phyloP scores from a whole-genome alignment of 2,797 vertebrate species.

The Leuciscus waleckii region DNA sequence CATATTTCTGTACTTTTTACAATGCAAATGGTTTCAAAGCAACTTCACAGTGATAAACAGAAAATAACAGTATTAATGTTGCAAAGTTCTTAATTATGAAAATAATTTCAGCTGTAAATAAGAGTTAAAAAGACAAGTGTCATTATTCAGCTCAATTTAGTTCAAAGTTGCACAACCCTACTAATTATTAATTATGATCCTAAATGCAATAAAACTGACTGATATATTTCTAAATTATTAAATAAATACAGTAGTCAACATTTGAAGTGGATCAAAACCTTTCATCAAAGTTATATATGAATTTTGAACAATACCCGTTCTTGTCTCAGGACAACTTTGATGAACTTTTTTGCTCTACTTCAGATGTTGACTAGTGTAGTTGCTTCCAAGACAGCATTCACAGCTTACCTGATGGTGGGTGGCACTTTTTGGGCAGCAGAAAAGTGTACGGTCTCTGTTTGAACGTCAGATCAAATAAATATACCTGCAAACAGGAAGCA shows the following conservation, averaged over 20 bases:
- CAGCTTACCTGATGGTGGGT: slow-evolving; percentile 80
- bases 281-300: too few species aligned
- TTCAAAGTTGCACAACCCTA: background rate
- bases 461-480: slow-evolving; percentile 96
- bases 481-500: slow-evolving; percentile 82
- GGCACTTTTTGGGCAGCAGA: slow-evolving; percentile 92
- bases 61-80: background rate
- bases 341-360: too few species aligned
- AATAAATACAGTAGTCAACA: background rate
- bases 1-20: background rate
- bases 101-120: background rate
- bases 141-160: background rate
- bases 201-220: background rate
- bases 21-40: background rate
- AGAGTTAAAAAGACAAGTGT: background rate
- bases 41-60: background rate
- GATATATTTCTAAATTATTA: background rate
- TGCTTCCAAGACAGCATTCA: background rate
- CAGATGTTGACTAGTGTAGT: too few species aligned
- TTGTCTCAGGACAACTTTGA: too few species aligned
- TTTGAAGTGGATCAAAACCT: too few species aligned
- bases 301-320: too few species aligned
- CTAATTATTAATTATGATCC: background rate
- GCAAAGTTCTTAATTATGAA: background rate
- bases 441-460: slow-evolving; percentile 97